A percentile compares a stretch with the other conserved stretches of the same genome.
These are phyloP conservation scores for Sweltsa coloradensis DNA, from an alignment of 1,140 invertebrate genomes.

Conservation along the genomic window DNA sequence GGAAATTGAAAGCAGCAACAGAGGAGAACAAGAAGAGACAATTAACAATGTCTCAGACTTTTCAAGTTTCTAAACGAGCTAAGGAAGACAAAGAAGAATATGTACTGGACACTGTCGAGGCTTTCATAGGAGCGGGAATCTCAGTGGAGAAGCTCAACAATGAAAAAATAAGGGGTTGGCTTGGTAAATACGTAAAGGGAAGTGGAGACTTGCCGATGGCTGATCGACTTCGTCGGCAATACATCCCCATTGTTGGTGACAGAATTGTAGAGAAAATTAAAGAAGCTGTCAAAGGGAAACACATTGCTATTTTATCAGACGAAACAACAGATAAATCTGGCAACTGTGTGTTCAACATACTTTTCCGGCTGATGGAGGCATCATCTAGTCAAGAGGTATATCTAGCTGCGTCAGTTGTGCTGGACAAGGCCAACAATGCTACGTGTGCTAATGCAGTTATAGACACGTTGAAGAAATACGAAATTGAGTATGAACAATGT, in stretches of 20 bases:
- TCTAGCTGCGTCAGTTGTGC: not conserved
- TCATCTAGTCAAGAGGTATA: constrained; percentile 1
- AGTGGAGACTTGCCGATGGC: not conserved
- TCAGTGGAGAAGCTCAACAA: not conserved
- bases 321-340: constrained; percentile 1
- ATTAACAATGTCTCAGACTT: not conserved
- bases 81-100: not conserved
- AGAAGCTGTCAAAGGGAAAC: not conserved
- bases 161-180: not conserved
- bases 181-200: not conserved
- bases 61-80: not conserved
- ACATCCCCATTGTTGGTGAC: not conserved
- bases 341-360: constrained; percentile 1
- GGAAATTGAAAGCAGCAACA: too few species aligned
- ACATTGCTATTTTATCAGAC: not conserved
- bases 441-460: not conserved
- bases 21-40: constrained; percentile 1
- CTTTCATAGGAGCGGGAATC: not conserved
- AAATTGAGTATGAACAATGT: not conserved
- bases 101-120: not conserved
- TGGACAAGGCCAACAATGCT: not conserved
- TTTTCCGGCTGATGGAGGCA: not conserved
- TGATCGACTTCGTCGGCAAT: not conserved
- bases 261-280: not conserved
- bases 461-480: not conserved